These are phyloP conservation scores for Agrochola lychnidis DNA, from an alignment of 2,888 invertebrate genomes.

Conservation along the genomic window DNA sequence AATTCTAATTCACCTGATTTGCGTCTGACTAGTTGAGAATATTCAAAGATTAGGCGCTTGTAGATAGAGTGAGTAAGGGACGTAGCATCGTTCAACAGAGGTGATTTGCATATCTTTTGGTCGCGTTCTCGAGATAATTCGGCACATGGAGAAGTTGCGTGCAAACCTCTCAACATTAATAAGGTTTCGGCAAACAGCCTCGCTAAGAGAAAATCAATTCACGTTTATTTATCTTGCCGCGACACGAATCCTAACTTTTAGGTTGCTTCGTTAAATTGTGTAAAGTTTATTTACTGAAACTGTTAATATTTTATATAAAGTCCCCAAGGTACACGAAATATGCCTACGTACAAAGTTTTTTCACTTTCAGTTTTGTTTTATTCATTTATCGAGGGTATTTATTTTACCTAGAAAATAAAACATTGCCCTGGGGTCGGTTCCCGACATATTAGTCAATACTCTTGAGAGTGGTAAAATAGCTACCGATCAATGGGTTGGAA, in stretches of 20 bases:
- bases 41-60: constrained; percentile 61
- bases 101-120: constrained; percentile 68
- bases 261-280: constrained; percentile 32
- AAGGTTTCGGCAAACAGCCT: constrained; percentile 34
- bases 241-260: constrained; percentile 29
- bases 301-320: constrained; percentile 35
- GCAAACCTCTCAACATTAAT: constrained; percentile 47
- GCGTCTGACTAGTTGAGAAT: constrained; percentile 62
- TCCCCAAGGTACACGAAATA: not conserved
- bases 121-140: constrained; percentile 43
- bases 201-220: constrained; percentile 33
- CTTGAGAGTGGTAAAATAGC: constrained; percentile 17
- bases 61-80: constrained; percentile 31
- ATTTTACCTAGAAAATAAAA: constrained; percentile 22
- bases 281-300: constrained; percentile 36
- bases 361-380: constrained; percentile 4
- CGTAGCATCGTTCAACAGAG: constrained; percentile 35
- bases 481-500: not conserved
- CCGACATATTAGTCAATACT: constrained; percentile 12
- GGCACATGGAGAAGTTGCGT: constrained; percentile 30
- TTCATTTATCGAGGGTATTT: constrained; percentile 26
- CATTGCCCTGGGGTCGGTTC: not conserved
- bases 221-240: constrained; percentile 30
- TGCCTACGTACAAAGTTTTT: constrained; percentile 10
- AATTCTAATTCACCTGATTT: constrained; percentile 67